Conservation (phyloP, 2,888 invertebrate genomes). For the Pilophorus perplexus region DNA sequence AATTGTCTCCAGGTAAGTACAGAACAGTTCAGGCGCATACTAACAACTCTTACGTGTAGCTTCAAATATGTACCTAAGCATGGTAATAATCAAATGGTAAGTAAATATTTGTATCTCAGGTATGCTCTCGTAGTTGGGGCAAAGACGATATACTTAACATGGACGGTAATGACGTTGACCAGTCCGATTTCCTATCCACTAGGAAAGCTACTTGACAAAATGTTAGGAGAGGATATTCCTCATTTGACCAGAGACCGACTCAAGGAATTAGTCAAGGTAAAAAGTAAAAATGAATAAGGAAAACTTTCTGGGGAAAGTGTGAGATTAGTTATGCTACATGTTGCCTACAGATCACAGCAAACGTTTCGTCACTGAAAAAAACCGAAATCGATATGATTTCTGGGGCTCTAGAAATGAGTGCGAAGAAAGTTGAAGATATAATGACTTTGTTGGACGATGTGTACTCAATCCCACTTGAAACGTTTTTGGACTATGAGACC, state of each 20-base stretch:
- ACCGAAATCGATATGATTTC: conserved; percentile 46
- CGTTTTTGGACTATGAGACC: conserved; percentile 44
- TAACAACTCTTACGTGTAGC: neutral
- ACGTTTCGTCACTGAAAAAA: conserved; percentile 40
- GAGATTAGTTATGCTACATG: no score
- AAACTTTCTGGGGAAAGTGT: no score
- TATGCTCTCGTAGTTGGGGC: conserved; percentile 45
- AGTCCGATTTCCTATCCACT: conserved; percentile 46
- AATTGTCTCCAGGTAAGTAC: conserved; percentile 37
- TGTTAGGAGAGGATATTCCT: conserved; percentile 44
- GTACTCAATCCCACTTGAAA: conserved; percentile 44
- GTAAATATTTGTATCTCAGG: no score
- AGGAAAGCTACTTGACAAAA: conserved; percentile 44
- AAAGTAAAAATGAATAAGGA: no score
- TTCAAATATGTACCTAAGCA: neutral
- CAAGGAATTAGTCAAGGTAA: conserved; percentile 46
- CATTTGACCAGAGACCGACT: conserved; percentile 45
- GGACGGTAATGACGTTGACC: conserved; percentile 44
- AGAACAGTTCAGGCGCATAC: no score
- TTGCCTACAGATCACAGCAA: conserved; percentile 40
- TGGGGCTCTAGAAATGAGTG: conserved; percentile 45
- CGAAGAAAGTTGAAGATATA: conserved; percentile 46
- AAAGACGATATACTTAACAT: conserved; percentile 45
- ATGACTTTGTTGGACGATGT: conserved; percentile 46
- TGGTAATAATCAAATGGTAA: no score